These are phyloP conservation scores for Phalacrocorax pelagicus DNA, from an alignment of 2,113 vertebrate genomes.

Conservation along the genomic window DNA sequence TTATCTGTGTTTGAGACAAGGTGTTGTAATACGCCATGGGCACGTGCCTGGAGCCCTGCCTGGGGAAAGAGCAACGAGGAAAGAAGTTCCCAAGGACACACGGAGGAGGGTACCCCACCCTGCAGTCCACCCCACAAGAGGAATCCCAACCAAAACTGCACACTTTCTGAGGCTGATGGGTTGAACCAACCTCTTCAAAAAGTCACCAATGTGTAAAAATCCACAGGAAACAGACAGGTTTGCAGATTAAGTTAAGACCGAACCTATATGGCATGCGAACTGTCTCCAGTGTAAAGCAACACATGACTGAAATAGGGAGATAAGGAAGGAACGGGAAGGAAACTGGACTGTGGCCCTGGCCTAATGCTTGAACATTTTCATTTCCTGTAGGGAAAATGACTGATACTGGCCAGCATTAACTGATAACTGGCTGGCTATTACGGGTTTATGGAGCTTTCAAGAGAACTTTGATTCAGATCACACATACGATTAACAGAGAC, in stretches of 20 bases:
- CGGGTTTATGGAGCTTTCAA: neutral
- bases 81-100: neutral
- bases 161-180: neutral
- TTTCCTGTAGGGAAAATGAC: neutral
- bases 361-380: neutral
- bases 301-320: neutral
- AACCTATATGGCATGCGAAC: rapidly evolving
- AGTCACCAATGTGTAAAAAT: neutral
- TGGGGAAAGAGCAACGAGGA: neutral
- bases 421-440: neutral
- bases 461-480: conserved; percentile 12
- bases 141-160: neutral
- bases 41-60: neutral
- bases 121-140: rapidly evolving
- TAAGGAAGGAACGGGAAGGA: neutral
- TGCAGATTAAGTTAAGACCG: neutral
- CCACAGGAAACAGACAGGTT: neutral
- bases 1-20: neutral
- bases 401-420: neutral
- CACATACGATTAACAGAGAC: neutral
- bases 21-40: rapidly evolving
- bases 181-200: neutral
- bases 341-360: rapidly evolving
- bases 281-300: neutral
- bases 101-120: rapidly evolving